Conservation (phyloP, 37 sponge, comb jelly and placozoan genomes). For the Oscarella lobularis region DNA sequence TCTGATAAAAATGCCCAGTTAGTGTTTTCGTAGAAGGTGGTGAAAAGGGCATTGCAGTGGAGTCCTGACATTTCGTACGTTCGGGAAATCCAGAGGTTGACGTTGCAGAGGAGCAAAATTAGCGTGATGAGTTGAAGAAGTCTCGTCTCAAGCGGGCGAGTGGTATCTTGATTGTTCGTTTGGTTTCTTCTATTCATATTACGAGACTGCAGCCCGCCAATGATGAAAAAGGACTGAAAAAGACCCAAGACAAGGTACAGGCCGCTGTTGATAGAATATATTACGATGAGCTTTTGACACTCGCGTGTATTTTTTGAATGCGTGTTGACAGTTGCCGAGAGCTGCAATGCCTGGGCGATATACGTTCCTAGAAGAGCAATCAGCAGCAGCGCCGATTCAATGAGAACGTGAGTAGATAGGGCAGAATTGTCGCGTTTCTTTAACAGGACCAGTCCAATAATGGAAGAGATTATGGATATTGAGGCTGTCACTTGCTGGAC, state of each 20-base stretch:
- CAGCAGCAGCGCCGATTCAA: not conserved
- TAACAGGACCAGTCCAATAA: not conserved
- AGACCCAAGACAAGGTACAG: not conserved
- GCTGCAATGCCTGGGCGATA: not conserved
- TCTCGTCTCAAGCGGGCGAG: no score
- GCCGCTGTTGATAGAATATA: not conserved
- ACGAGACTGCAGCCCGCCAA: not conserved
- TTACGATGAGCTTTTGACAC: not conserved
- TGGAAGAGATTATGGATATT: not conserved
- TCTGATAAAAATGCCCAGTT: not conserved
- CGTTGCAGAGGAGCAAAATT: not conserved
- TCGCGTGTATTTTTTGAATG: not conserved
- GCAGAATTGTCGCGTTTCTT: not conserved
- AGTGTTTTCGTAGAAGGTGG: not conserved
- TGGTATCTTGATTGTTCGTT: not conserved
- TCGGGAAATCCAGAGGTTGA: not conserved
- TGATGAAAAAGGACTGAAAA: not conserved
- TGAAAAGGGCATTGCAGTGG: not conserved
- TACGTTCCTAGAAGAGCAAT: not conserved
- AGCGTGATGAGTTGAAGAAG: not conserved
- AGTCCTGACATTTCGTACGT: not conserved
- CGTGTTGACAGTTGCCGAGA: not conserved
- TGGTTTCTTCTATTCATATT: not conserved
- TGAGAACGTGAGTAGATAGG: not conserved
- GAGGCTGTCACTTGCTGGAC: not conserved